Evolutionary conservation across 2,113 vertebrate genomes (phyloP).

Genomic region (Thomomys bottae): DNA sequence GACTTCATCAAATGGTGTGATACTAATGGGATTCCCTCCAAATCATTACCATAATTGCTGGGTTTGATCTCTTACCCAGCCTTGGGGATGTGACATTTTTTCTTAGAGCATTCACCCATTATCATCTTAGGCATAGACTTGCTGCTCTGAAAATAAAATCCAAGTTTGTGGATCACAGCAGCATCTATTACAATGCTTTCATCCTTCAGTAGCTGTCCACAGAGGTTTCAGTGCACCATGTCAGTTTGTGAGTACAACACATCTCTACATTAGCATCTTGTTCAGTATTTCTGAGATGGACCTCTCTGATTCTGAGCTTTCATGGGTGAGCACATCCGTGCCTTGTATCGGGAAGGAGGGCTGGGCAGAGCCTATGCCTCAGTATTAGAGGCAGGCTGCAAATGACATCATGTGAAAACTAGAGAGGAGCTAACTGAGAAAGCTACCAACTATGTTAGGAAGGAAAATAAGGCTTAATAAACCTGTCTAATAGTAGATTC

Average conservation of each 20-base stretch:
- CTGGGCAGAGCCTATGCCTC: background rate
- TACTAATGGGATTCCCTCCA: background rate
- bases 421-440: background rate
- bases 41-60: background rate
- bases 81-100: background rate
- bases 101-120: background rate
- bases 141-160: background rate
- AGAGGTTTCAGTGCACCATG: too few relatives aligned
- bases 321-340: background rate
- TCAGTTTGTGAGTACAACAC: too few relatives aligned
- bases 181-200: background rate
- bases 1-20: background rate
- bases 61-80: background rate
- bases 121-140: background rate
- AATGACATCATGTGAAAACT: background rate
- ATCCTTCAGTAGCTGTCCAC: too few relatives aligned
- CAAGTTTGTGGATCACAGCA: background rate
- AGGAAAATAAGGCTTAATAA: background rate
- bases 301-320: background rate
- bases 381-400: background rate
- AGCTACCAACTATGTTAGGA: background rate
- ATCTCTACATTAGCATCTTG: background rate
- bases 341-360: fast-evolving
- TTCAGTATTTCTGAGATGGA: background rate
- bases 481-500: background rate